phyloP scores from a whole-genome alignment of 2,888 invertebrate species.

The Caenorhabditis doughertyi region DNA sequence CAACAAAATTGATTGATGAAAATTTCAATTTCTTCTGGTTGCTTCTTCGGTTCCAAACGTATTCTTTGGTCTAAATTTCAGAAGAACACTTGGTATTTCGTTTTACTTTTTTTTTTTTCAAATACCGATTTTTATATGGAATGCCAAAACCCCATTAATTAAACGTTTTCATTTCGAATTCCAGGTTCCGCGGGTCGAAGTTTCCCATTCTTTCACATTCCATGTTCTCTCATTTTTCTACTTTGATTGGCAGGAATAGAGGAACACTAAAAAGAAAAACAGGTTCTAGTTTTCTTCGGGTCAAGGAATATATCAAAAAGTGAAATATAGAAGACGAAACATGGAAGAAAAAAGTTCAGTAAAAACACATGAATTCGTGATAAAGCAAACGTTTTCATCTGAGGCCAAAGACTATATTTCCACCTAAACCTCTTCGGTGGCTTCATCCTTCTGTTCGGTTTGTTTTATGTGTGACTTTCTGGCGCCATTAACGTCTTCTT shows the following conservation, averaged over 20 bases:
- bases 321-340: constrained; percentile 8
- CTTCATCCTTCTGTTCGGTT: constrained; percentile 7
- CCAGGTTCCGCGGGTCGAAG: background rate
- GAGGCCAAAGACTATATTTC: constrained; percentile 37
- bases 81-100: too few relatives aligned
- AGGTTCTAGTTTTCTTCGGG: constrained; percentile 19
- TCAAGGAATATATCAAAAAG: constrained; percentile 35
- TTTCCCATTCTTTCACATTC: constrained; percentile 11
- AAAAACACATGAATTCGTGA: constrained; percentile 7
- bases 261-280: constrained; percentile 11
- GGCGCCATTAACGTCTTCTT: constrained; percentile 35
- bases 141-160: background rate
- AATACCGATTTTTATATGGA: background rate
- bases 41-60: too few relatives aligned
- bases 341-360: background rate
- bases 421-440: background rate
- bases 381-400: constrained; percentile 20
- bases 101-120: too few relatives aligned
- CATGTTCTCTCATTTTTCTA: constrained; percentile 25
- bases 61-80: too few relatives aligned
- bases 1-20: too few relatives aligned
- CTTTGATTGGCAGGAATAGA: constrained; percentile 21
- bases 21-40: too few relatives aligned
- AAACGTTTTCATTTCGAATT: background rate
- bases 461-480: constrained; percentile 27